Evolutionary conservation across 1,140 invertebrate species (phyloP).

Genomic region (Dendroctonus valens): DNA sequence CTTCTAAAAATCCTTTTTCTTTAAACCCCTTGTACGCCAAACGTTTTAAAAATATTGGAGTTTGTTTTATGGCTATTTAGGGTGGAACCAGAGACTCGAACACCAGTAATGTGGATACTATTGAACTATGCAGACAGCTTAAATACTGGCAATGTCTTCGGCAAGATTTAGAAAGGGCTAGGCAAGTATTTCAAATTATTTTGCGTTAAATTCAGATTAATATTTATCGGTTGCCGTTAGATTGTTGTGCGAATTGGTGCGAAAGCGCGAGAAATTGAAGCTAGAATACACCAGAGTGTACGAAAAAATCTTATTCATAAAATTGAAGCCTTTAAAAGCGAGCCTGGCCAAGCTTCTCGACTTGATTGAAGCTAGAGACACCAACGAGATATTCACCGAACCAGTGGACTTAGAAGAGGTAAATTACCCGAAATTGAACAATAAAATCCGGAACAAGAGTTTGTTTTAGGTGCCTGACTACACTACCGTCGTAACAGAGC

Average conservation of each 20-base stretch:
- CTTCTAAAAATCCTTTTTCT: no score
- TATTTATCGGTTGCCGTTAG: slow-evolving; percentile 4
- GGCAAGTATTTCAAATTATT: slow-evolving; percentile 47
- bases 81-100: slow-evolving; percentile 45
- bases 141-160: slow-evolving; percentile 94
- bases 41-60: no score
- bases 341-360: slow-evolving; percentile 74
- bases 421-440: slow-evolving; percentile 29
- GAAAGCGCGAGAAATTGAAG: slow-evolving; percentile 94
- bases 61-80: slow-evolving; percentile 37
- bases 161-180: slow-evolving; percentile 91
- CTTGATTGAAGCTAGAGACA: slow-evolving; percentile 75
- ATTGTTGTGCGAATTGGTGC: slow-evolving; percentile 88
- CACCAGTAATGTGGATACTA: slow-evolving; percentile 57
- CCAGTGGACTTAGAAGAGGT: slow-evolving; percentile 88
- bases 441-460: background rate
- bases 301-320: slow-evolving; percentile 76
- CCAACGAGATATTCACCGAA: slow-evolving; percentile 86
- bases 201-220: background rate
- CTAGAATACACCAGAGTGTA: slow-evolving; percentile 80
- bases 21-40: no score
- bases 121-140: slow-evolving; percentile 79
- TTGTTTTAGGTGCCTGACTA: slow-evolving; percentile 80
- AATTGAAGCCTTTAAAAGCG: slow-evolving; percentile 78
- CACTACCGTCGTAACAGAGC: slow-evolving; percentile 84